A percentile compares a stretch with the other conserved stretches of the same genome.
Conservation (phyloP, 2,797 vertebrate genomes). For the Phoebastria nigripes region DNA sequence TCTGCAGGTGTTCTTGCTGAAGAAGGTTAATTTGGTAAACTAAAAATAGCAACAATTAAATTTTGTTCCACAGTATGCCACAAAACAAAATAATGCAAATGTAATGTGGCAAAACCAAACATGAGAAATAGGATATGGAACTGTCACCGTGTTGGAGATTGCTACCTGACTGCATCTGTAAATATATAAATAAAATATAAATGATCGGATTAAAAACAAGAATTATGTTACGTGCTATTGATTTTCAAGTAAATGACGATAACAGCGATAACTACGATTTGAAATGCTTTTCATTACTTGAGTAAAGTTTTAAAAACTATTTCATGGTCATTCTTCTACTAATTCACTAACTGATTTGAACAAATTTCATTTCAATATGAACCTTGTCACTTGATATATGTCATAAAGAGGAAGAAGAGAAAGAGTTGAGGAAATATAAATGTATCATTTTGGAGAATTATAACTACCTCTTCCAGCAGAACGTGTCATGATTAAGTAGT, state of each 20-base stretch:
- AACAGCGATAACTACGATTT: neutral
- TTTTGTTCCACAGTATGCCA: neutral
- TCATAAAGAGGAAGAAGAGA: neutral
- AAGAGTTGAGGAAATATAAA: slow-evolving; percentile 34
- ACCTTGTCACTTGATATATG: slow-evolving; percentile 9
- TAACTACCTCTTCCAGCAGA: neutral
- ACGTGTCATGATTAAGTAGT: slow-evolving; percentile 3
- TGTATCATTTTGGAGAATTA: slow-evolving; percentile 28
- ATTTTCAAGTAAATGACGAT: neutral
- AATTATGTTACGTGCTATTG: neutral
- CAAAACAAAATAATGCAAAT: neutral
- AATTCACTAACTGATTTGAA: neutral
- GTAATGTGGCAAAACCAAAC: neutral
- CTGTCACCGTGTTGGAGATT: neutral
- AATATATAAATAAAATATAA: neutral
- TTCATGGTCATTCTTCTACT: neutral
- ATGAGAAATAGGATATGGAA: neutral
- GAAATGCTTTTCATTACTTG: slow-evolving; percentile 11
- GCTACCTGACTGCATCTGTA: neutral
- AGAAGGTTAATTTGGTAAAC: neutral
- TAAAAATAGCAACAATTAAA: neutral
- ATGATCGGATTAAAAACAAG: neutral
- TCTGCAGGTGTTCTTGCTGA: neutral
- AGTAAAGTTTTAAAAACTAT: neutral
- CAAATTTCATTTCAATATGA: slow-evolving; percentile 10